Percentiles rank a stretch among this genome's conserved stretches.
These are phyloP conservation scores for Coptodon rendalli DNA, from an alignment of 2,113 vertebrate genomes.

Conservation along the genomic window DNA sequence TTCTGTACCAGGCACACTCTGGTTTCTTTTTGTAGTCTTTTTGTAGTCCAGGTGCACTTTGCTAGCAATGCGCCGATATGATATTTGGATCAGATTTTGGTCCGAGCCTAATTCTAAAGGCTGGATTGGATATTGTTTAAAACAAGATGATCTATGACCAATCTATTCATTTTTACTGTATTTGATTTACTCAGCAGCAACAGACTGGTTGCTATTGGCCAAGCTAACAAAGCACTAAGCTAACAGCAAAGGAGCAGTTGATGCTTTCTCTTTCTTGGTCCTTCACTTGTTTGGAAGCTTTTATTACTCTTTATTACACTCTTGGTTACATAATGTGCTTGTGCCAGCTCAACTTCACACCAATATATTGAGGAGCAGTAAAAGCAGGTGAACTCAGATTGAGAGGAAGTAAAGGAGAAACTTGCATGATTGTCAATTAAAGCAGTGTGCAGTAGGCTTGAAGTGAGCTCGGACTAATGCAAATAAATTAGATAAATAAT, in stretches of 20 bases:
- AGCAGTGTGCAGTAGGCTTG: neutral
- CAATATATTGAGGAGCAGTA: neutral
- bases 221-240: neutral
- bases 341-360: neutral
- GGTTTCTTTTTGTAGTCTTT: neutral
- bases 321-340: neutral
- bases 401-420: neutral
- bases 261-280: neutral
- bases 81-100: neutral
- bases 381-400: neutral
- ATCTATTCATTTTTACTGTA: neutral
- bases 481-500: neutral
- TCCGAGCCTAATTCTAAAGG: neutral
- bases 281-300: neutral
- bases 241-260: neutral
- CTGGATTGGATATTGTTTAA: neutral
- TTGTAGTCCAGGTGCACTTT: neutral
- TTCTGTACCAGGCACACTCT: neutral
- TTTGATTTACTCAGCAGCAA: neutral
- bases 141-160: neutral
- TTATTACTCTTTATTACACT: neutral
- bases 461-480: neutral
- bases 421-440: neutral
- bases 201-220: neutral
- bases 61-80: neutral